Evolutionary conservation across 2,797 vertebrate genomes (phyloP), one percentile per base, ranked within the genome.

Genomic region (Clarias laeviceps): DNA sequence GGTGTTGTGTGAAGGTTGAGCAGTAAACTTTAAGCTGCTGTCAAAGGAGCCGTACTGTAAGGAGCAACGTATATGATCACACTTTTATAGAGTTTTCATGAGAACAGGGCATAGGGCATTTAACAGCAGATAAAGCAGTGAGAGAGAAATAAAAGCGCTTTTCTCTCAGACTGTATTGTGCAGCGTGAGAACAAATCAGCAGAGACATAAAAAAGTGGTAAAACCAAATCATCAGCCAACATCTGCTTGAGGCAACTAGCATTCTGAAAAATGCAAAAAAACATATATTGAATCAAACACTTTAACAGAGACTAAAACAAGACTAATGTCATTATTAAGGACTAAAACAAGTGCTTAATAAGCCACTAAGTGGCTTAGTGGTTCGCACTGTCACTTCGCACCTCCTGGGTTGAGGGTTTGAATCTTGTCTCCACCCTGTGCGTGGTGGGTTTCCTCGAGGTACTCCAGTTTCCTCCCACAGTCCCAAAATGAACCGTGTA

Each of bases 1-100:
- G 1, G 56, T 24, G 27, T 85, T 80, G 37, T 4, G 61, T 65
- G 84, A 64, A 82, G 56, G 37, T 73, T 76, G 34, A 84, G 61
- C 14, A 37, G 68, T 73, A 50, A 70, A 76, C 59, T 66, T 57
- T 37, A 61, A 54, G 59, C 57, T 84, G 76, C 82, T 59, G 29
- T 80, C 45, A 70, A 24, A 70, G 24, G 27, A 79, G 29, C 24
- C 40, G 5, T 79, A 15, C 56, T 40, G 66, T 72, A 37, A 64
- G 64, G 27, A 62, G 74, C 65, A 70, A 70, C 18, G 32, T 57
- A 57, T 78, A 68, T 29, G 34, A 29, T 84, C 24, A 78, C 15
- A 14, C 62, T 79, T 78, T 62, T 66, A 65, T 4, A 77, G 61
- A 1, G 15, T n/a, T 24, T 20, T 69, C 64, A 50, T 69, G 12